Conservation (phyloP, 2,888 invertebrate species). For the Eledone cirrhosa region DNA sequence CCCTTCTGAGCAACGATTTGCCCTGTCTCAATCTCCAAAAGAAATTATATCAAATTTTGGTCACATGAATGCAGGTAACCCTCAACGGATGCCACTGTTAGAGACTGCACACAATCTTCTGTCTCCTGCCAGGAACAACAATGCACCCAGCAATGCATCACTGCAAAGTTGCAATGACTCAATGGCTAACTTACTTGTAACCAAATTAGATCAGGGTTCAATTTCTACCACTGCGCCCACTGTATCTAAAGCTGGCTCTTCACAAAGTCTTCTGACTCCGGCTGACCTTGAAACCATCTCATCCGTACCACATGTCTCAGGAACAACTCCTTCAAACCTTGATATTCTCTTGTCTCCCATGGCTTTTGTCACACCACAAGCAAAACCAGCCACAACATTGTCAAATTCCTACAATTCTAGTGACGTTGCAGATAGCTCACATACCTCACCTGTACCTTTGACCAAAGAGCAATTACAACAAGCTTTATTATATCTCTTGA, state of each 20-base stretch:
- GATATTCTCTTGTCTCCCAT: slow-evolving; percentile 47
- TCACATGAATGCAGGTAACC: not conserved
- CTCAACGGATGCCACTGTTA: not conserved
- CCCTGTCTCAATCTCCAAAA: slow-evolving; percentile 10
- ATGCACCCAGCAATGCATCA: not conserved
- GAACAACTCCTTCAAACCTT: not conserved
- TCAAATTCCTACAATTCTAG: slow-evolving; percentile 4
- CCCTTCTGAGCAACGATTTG: slow-evolving; percentile 11
- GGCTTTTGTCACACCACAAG: slow-evolving; percentile 44
- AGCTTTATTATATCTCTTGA: slow-evolving; percentile 84
- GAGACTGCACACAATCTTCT: not conserved
- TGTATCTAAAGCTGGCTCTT: not conserved
- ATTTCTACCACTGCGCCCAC: not conserved
- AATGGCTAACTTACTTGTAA: not conserved
- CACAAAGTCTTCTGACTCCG: slow-evolving; percentile 28
- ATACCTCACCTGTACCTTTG: slow-evolving; percentile 70
- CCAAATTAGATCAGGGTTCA: not conserved
- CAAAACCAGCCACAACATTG: slow-evolving; percentile 36
- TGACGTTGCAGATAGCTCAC: not conserved
- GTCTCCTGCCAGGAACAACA: not conserved
- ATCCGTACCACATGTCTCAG: not conserved
- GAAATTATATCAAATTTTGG: not conserved
- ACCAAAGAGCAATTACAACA: slow-evolving; percentile 89
- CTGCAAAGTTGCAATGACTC: too few species aligned
- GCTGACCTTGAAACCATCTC: slow-evolving; percentile 25